Percentiles rank a stretch among this genome's conserved stretches.
phyloP scores from a whole-genome alignment of 2,113 vertebrate genomes.

The Otis tarda region DNA sequence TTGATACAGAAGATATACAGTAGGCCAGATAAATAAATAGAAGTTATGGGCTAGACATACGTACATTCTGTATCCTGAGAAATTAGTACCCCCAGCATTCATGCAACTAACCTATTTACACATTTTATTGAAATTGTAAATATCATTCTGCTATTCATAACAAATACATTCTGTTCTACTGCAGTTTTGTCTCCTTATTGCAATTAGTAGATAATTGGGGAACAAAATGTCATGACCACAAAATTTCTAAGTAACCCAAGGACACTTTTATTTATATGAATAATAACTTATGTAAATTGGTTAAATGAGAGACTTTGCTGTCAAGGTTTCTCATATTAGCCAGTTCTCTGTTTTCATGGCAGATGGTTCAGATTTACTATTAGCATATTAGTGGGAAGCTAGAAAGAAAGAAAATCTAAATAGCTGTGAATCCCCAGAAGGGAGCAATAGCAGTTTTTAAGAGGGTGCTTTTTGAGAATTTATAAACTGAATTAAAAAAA shows the following conservation, averaged over 20 bases:
- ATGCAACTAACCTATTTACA: not conserved
- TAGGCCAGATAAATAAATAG: not conserved
- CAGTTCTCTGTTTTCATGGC: slow-evolving; percentile 28
- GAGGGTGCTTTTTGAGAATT: not conserved
- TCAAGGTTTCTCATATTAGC: slow-evolving; percentile 11
- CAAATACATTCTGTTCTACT: not conserved
- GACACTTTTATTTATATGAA: slow-evolving; percentile 12
- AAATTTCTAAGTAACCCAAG: not conserved
- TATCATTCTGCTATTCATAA: not conserved
- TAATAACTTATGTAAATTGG: slow-evolving; percentile 28
- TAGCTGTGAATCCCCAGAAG: not conserved
- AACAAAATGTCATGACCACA: not conserved
- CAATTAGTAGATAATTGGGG: not conserved
- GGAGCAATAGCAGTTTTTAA: not conserved
- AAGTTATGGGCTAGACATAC: not conserved
- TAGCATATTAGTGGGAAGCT: slow-evolving; percentile 16
- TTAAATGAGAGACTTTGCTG: slow-evolving; percentile 23
- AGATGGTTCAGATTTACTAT: slow-evolving; percentile 51
- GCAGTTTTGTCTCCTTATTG: not conserved
- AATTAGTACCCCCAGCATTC: not conserved
- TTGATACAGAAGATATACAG: not conserved
- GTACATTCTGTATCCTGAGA: not conserved
- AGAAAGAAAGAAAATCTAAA: slow-evolving; percentile 3
- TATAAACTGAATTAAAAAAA: not conserved
- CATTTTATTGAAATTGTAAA: not conserved